phyloP scores from a whole-genome alignment of 2,888 invertebrate genomes.

The Rhagonycha lutea region DNA sequence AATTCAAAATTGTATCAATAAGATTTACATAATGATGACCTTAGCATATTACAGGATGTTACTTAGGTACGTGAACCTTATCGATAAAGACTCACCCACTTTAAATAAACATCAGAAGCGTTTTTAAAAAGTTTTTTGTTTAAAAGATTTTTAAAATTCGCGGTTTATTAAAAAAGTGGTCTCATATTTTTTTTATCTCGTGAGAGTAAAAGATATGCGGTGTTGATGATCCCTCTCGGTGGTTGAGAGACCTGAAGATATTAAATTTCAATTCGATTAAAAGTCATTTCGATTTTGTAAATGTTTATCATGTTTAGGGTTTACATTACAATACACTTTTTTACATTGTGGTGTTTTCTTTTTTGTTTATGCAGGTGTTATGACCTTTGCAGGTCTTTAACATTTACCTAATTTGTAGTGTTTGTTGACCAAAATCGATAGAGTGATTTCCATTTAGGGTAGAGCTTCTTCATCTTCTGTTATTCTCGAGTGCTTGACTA shows the following conservation, averaged over 20 bases:
- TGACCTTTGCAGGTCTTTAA: neutral
- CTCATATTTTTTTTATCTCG: neutral
- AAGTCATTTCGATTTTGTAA: neutral
- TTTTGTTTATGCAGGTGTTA: neutral
- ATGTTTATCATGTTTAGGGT: neutral
- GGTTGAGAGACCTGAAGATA: neutral
- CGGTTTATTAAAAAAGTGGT: neutral
- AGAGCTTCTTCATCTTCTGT: neutral
- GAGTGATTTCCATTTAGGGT: neutral
- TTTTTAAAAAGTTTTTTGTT: neutral
- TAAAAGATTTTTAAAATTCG: neutral
- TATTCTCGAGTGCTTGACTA: neutral
- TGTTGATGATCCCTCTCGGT: neutral
- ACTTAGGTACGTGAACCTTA: conserved; percentile 17
- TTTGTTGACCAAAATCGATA: neutral
- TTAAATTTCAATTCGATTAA: neutral
- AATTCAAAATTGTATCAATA: conserved; percentile 17
- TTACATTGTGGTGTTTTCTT: neutral
- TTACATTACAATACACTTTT: neutral
- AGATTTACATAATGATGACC: conserved; percentile 19
- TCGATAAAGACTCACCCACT: conserved; percentile 9
- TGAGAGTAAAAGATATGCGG: neutral
- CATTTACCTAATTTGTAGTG: neutral
- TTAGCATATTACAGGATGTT: conserved; percentile 10
- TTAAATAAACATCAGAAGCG: conserved; percentile 5